A percentile compares a stretch with the other conserved stretches of the same genome.
These are phyloP conservation scores for Cetoscarus ocellatus DNA, from an alignment of 2,797 vertebrate genomes.

Conservation along the genomic window DNA sequence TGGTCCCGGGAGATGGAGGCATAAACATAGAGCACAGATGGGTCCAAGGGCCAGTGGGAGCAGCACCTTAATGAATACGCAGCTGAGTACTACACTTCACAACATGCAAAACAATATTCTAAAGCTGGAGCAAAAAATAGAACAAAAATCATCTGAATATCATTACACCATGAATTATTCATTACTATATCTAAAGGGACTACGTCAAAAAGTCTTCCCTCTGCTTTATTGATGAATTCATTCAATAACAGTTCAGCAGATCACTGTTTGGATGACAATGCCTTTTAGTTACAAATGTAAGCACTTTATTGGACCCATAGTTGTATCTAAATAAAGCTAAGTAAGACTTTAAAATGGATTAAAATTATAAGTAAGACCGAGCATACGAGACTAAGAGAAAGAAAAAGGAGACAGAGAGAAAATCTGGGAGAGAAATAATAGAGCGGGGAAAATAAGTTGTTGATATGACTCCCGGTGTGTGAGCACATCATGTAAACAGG, in stretches of 20 bases:
- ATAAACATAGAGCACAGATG: conserved; percentile 86
- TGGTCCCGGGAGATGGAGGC: conserved; percentile 74
- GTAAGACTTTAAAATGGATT: conserved; percentile 35
- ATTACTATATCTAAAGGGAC: conserved; percentile 77
- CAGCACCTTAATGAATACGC: conserved; percentile 87
- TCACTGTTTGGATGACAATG: conserved; percentile 75
- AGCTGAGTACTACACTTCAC: conserved; percentile 85
- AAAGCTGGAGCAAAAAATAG: conserved; percentile 74
- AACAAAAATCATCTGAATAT: conserved; percentile 82
- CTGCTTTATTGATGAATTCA: conserved; percentile 78
- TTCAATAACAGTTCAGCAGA: conserved; percentile 73
- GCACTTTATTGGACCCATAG: conserved; percentile 61
- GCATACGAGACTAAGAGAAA: conserved; percentile 26
- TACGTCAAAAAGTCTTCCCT: conserved; percentile 70
- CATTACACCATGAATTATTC: conserved; percentile 81
- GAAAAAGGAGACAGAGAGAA: neutral
- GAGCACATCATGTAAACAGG: conserved; percentile 80
- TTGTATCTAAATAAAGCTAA: conserved; percentile 17
- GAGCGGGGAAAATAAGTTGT: conserved; percentile 43
- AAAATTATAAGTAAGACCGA: conserved; percentile 31
- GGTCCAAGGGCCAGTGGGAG: conserved; percentile 85
- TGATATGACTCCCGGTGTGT: conserved; percentile 68
- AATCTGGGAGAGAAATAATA: neutral
- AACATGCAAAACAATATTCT: conserved; percentile 85
- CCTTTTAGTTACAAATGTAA: conserved; percentile 84